Conservation (phyloP, 2,113 vertebrate genomes). For the Prunella himalayana region DNA sequence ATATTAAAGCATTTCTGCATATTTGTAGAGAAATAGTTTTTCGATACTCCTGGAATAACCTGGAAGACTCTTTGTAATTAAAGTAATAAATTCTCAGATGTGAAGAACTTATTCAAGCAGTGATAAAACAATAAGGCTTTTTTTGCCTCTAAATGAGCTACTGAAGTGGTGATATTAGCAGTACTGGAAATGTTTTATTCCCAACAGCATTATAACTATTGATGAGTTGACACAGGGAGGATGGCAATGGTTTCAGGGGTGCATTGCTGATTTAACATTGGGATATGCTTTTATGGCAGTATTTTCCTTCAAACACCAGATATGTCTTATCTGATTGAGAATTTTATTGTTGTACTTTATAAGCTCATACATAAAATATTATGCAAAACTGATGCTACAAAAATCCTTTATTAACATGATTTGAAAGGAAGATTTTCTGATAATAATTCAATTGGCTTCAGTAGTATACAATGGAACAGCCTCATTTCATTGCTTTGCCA, state of each 20-base stretch:
- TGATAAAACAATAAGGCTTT: not conserved
- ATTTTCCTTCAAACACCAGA: not conserved
- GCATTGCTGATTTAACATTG: not conserved
- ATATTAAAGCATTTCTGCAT: not conserved
- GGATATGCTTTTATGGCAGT: not conserved
- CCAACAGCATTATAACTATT: not conserved
- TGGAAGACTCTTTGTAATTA: not conserved
- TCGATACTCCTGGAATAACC: not conserved
- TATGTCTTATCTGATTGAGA: not conserved
- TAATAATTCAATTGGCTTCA: not conserved
- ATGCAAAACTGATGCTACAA: not conserved
- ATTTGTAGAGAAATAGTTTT: slow-evolving; percentile 10
- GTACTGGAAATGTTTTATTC: not conserved
- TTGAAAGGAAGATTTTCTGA: slow-evolving; percentile 26
- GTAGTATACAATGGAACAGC: not conserved
- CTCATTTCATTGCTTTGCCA: not conserved
- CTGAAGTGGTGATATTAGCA: not conserved
- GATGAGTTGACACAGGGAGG: not conserved
- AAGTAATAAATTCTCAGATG: not conserved
- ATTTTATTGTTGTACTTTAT: not conserved
- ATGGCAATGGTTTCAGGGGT: not conserved
- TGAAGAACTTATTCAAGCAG: not conserved
- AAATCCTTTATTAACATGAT: slow-evolving; percentile 1
- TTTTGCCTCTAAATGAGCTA: not conserved
- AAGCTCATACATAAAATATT: slow-evolving; percentile 24